Evolutionary conservation across 2,797 vertebrate genomes (phyloP).

Genomic region (Telmatherina bonti): DNA sequence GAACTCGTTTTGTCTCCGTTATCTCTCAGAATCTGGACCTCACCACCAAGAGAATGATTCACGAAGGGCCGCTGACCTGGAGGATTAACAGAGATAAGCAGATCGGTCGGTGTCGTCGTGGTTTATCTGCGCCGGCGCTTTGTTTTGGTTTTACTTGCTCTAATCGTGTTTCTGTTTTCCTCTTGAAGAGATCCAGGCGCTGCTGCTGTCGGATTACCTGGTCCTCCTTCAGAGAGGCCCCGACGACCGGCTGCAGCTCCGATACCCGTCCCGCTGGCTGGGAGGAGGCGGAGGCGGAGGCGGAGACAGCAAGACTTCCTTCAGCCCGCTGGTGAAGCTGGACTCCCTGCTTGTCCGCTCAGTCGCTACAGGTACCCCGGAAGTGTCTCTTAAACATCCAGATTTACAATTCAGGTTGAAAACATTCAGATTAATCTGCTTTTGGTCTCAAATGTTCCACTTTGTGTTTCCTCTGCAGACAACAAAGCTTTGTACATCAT

Average conservation of each 20-base stretch:
- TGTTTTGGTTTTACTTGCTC: accelerated
- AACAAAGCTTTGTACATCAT: slow-evolving; percentile 94
- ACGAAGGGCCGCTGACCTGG: slow-evolving; percentile 93
- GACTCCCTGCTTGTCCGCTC: slow-evolving; percentile 81
- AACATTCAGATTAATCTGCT: too few species aligned
- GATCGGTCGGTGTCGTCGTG: slow-evolving; percentile 81
- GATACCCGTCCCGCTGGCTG: slow-evolving; percentile 88
- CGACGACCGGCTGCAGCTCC: slow-evolving; percentile 90
- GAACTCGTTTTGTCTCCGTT: neutral
- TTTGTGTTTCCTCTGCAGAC: slow-evolving; percentile 76
- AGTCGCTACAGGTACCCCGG: slow-evolving; percentile 79
- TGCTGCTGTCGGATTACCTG: slow-evolving; percentile 92
- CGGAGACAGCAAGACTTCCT: slow-evolving; percentile 79
- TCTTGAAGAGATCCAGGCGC: slow-evolving; percentile 89
- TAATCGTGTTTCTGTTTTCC: neutral
- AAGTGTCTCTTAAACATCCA: neutral
- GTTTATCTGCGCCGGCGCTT: accelerated
- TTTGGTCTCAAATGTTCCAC: neutral
- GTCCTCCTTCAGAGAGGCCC: slow-evolving; percentile 89
- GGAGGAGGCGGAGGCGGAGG: slow-evolving; percentile 71
- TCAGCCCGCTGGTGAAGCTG: slow-evolving; percentile 83
- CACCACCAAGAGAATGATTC: slow-evolving; percentile 90
- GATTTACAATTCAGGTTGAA: neutral
- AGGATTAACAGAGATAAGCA: slow-evolving; percentile 93
- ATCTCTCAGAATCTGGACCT: slow-evolving; percentile 88